phyloP scores from a whole-genome alignment of 1,140 invertebrate species.

The Diabrotica virgifera region DNA sequence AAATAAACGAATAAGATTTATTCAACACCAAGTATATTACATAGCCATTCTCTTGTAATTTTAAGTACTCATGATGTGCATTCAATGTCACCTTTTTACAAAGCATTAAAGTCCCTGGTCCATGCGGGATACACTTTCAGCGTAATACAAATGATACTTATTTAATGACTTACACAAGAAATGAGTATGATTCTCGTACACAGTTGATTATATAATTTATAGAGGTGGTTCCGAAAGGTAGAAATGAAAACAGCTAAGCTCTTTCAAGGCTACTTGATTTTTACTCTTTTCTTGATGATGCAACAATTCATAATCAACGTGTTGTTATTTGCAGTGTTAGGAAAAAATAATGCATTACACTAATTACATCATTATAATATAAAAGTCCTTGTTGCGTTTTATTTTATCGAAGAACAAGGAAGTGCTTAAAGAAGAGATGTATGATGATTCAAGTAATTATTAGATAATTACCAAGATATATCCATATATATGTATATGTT shows the following conservation, averaged over 20 bases:
- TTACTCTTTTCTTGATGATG: neutral
- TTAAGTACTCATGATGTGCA: no score
- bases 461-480: no score
- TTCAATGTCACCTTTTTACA: no score
- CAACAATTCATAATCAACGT: neutral
- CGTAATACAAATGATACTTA: neutral
- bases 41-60: no score
- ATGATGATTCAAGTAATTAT: no score
- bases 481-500: no score
- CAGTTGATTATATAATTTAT: neutral
- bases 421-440: neutral
- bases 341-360: neutral
- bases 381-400: neutral
- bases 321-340: constrained; percentile 2
- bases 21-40: no score
- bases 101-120: no score
- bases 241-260: neutral
- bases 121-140: no score
- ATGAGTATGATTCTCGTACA: neutral
- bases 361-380: constrained; percentile 1
- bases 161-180: neutral
- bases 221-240: neutral
- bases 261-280: constrained; percentile 2
- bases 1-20: no score
- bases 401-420: neutral